These are phyloP conservation scores for Sebastes paucispinis DNA, from an alignment of 2,797 vertebrate genomes.

Conservation along the genomic window DNA sequence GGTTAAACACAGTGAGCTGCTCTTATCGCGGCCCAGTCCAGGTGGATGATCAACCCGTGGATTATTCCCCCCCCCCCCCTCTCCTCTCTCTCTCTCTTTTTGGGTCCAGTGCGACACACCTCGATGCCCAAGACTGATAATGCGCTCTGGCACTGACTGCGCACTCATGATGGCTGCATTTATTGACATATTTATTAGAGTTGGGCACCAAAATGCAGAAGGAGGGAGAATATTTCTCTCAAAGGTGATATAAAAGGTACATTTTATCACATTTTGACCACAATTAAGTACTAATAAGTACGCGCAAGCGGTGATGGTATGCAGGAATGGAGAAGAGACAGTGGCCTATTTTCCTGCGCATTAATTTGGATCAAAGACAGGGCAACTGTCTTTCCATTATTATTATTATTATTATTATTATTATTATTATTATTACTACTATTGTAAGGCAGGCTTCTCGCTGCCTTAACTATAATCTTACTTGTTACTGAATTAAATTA, in stretches of 20 bases:
- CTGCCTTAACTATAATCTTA: too few species aligned
- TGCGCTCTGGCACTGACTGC: conserved; percentile 49
- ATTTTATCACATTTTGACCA: conserved; percentile 48
- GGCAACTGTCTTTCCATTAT: conserved; percentile 6
- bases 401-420: not conserved
- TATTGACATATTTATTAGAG: conserved; percentile 75
- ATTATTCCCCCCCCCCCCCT: conserved; percentile 71
- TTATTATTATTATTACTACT: not conserved
- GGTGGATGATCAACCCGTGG: conserved; percentile 82
- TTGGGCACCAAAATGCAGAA: conserved; percentile 37
- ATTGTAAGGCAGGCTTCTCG: not conserved
- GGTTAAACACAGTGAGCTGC: conserved; percentile 90
- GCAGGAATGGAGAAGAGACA: conserved; percentile 27
- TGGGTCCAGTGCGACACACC: conserved; percentile 82
- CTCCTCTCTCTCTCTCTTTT: conserved; percentile 41
- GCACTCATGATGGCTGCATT: conserved; percentile 62
- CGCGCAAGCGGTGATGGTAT: conserved; percentile 32
- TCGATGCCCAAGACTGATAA: conserved; percentile 78
- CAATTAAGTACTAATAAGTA: conserved; percentile 46
- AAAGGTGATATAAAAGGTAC: conserved; percentile 57
- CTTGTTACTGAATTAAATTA: too few species aligned
- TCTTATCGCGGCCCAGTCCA: conserved; percentile 92
- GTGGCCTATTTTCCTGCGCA: conserved; percentile 18
- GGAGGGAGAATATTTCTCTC: conserved; percentile 63
- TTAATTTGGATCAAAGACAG: conserved; percentile 28